These are phyloP conservation scores for Ginglymostoma cirratum DNA, from an alignment of 2,113 vertebrate genomes.

Conservation along the genomic window DNA sequence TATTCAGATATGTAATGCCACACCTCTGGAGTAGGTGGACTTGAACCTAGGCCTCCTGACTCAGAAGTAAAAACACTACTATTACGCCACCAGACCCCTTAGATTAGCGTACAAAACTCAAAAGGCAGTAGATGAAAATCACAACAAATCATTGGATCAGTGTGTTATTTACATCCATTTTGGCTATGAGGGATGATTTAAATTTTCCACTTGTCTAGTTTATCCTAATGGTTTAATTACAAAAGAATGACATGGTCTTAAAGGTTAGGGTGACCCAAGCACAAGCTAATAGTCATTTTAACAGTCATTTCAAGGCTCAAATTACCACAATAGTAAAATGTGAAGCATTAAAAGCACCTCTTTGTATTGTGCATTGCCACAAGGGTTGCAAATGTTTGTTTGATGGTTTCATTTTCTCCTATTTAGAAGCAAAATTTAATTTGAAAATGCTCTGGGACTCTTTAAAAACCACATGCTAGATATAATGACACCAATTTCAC, in stretches of 20 bases:
- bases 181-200: background rate
- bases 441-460: background rate
- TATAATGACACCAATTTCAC: background rate
- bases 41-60: too few relatives aligned
- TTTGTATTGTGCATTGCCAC: background rate
- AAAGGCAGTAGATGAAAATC: background rate
- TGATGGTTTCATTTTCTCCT: background rate
- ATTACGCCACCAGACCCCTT: too few relatives aligned
- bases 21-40: too few relatives aligned
- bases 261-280: constrained; percentile 21
- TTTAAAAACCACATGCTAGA: background rate
- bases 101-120: background rate
- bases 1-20: too few relatives aligned
- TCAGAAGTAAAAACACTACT: too few relatives aligned
- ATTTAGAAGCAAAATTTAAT: background rate
- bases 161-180: background rate
- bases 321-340: background rate
- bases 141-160: background rate
- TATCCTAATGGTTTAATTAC: background rate
- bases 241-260: background rate
- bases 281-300: background rate
- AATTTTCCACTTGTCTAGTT: background rate
- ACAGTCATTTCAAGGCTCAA: background rate
- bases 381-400: background rate
- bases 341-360: background rate